Conservation (phyloP, 2,888 invertebrate genomes). For the Clitarchus hookeri region DNA sequence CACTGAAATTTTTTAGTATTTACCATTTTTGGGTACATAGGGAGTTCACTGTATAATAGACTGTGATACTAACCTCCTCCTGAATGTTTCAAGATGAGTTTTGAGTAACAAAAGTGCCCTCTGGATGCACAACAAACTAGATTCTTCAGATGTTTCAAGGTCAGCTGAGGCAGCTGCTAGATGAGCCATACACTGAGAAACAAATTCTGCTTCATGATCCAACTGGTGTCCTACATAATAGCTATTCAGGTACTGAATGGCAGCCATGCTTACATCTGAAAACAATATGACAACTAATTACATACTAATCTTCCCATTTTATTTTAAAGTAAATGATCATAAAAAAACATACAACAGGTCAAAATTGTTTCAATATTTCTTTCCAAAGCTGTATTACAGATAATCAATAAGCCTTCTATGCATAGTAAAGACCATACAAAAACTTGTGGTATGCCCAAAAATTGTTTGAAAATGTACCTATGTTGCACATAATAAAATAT, state of each 20-base stretch:
- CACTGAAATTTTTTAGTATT: background rate
- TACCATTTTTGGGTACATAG: background rate
- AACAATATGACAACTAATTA: background rate
- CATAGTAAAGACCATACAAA: too few relatives aligned
- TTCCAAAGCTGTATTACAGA: too few relatives aligned
- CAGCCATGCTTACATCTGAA: conserved; percentile 88
- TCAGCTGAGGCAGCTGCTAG: conserved; percentile 81
- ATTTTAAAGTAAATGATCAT: too few relatives aligned
- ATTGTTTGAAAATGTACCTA: too few relatives aligned
- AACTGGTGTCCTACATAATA: conserved; percentile 93
- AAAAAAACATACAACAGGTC: too few relatives aligned
- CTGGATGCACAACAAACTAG: conserved; percentile 86
- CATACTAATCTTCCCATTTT: too few relatives aligned
- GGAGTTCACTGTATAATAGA: background rate
- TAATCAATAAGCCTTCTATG: too few relatives aligned
- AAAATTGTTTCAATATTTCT: too few relatives aligned
- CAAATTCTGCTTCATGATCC: conserved; percentile 90
- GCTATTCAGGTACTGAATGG: conserved; percentile 91
- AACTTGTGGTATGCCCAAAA: too few relatives aligned
- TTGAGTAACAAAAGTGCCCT: conserved; percentile 84
- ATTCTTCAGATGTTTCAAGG: conserved; percentile 69
- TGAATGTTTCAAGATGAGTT: conserved; percentile 92
- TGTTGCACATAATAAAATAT: too few relatives aligned
- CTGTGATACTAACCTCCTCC: conserved; percentile 63
- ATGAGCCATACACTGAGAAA: conserved; percentile 91